Evolutionary conservation across 2,113 vertebrate genomes (phyloP).

Genomic region (Halichoerus grypus): DNA sequence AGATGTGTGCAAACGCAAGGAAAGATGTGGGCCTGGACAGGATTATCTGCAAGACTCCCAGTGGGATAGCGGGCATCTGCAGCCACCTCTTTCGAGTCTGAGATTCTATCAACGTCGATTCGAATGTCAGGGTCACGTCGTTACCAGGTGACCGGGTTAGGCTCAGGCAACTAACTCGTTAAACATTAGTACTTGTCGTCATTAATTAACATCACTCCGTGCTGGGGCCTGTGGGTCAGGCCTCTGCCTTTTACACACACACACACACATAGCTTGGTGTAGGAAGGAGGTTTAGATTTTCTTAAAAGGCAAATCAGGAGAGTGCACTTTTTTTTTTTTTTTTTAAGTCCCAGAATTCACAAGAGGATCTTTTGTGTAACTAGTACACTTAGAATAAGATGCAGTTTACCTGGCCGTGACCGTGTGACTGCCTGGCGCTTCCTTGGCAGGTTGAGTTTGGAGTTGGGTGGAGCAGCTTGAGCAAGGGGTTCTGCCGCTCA

Average conservation of each 20-base stretch:
- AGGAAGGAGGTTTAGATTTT: background rate
- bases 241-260: background rate
- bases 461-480: background rate
- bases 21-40: background rate
- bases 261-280: accelerated
- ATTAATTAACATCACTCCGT: background rate
- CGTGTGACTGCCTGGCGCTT: background rate
- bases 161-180: background rate
- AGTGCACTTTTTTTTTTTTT: background rate
- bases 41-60: background rate
- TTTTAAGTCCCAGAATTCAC: background rate
- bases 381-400: background rate
- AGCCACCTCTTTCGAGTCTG: background rate
- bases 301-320: background rate
- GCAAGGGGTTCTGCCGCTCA: background rate
- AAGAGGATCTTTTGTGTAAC: background rate
- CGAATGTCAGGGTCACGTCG: accelerated
- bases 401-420: background rate
- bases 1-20: background rate
- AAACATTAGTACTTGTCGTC: background rate
- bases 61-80: background rate
- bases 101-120: background rate
- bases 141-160: background rate
- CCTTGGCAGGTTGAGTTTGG: no score
- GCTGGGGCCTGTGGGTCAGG: background rate